Evolutionary conservation across 2,113 vertebrate genomes (phyloP).

Genomic region (Tinamus guttatus): DNA sequence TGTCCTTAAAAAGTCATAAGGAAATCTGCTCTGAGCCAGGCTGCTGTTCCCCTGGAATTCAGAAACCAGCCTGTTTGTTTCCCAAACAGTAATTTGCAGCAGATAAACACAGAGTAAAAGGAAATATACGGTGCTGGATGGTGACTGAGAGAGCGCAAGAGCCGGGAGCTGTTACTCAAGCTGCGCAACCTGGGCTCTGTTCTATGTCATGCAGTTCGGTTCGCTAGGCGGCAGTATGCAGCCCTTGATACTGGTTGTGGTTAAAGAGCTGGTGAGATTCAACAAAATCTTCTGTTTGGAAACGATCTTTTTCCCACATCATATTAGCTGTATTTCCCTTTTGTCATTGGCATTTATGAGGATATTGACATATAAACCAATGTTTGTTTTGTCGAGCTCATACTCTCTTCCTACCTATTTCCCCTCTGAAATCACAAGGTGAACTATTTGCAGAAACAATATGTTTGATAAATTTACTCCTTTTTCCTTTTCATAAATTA

Average conservation of each 20-base stretch:
- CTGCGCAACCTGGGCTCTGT: not conserved
- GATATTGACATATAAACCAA: slow-evolving; percentile 40
- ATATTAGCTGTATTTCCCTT: slow-evolving; percentile 9
- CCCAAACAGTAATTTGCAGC: not conserved
- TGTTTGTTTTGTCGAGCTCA: slow-evolving; percentile 47
- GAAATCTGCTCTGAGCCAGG: slow-evolving; percentile 15
- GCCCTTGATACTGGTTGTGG: not conserved
- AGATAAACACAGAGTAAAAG: not conserved
- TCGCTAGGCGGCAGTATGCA: rapidly evolving
- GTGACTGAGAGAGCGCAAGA: not conserved
- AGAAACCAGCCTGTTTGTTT: not conserved
- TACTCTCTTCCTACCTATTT: slow-evolving; percentile 39
- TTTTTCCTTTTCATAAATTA: slow-evolving; percentile 64
- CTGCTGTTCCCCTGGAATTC: not conserved
- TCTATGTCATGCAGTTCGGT: rapidly evolving
- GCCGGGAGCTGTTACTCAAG: not conserved
- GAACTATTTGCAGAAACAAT: slow-evolving; percentile 60
- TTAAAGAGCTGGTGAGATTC: not conserved
- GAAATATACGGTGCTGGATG: not conserved
- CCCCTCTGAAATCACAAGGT: slow-evolving; percentile 47
- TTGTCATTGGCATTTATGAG: slow-evolving; percentile 18
- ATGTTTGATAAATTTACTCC: slow-evolving; percentile 55
- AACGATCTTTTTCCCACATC: not conserved
- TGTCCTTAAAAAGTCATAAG: slow-evolving; percentile 46
- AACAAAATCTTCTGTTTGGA: not conserved